phyloP scores from a whole-genome alignment of 2,113 vertebrate species.

The Silurus glanis region DNA sequence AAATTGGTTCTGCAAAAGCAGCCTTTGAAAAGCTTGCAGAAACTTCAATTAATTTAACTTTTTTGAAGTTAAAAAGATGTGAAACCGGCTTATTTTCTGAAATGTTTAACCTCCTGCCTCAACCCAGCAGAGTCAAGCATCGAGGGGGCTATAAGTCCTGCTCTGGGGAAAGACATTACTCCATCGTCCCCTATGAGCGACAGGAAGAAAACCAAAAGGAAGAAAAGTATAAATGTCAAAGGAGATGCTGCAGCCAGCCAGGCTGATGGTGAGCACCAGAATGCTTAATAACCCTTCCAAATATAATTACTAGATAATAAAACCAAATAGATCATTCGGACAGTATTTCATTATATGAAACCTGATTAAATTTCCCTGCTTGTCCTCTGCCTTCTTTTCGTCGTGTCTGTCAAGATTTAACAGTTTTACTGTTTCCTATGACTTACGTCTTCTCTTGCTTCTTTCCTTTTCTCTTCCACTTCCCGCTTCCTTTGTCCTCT shows the following conservation, averaged over 20 bases:
- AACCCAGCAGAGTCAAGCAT: conserved; percentile 63
- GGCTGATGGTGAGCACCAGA: conserved; percentile 82
- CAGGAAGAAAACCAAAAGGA: conserved; percentile 90
- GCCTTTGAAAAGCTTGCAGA: neutral
- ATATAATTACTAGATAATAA: neutral
- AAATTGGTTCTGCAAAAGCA: neutral
- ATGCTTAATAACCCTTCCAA: neutral
- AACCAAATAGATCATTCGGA: neutral
- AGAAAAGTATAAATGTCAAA: conserved; percentile 90
- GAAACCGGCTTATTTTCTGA: neutral
- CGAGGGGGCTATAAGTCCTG: conserved; percentile 71
- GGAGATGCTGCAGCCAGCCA: conserved; percentile 85
- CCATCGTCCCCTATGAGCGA: conserved; percentile 86
- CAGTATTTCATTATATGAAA: neutral
- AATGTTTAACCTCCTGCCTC: neutral
- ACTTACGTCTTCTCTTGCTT: conserved; percentile 58
- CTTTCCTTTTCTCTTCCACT: conserved; percentile 58
- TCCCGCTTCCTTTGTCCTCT: conserved; percentile 58
- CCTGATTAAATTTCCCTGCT: neutral
- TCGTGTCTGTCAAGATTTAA: conserved; percentile 34
- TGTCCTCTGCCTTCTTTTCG: neutral
- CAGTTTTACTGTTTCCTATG: conserved; percentile 18
- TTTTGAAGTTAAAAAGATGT: neutral
- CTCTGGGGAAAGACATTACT: conserved; percentile 74
- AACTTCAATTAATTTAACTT: neutral